phyloP scores from a whole-genome alignment of 2,888 invertebrate species.

The Athetis lepigone region DNA sequence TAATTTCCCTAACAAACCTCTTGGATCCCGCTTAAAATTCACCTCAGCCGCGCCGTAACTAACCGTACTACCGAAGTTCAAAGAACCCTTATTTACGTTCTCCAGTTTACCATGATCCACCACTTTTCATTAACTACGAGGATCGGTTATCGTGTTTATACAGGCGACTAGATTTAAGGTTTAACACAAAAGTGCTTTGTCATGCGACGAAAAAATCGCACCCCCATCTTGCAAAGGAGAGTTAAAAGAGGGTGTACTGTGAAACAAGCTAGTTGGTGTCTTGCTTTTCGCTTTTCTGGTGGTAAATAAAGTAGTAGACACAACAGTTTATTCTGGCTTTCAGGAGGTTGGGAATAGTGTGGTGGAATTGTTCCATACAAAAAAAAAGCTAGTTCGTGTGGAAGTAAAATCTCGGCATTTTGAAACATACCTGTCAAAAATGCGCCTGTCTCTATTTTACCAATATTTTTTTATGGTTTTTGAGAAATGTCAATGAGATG shows the following conservation, averaged over 20 bases:
- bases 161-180: slow-evolving; percentile 72
- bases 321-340: too few relatives aligned
- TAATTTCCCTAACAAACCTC: not conserved
- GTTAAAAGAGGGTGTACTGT: slow-evolving; percentile 26
- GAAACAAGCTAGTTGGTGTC: too few relatives aligned
- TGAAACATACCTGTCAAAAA: too few relatives aligned
- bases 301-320: too few relatives aligned
- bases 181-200: slow-evolving; percentile 62
- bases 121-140: slow-evolving; percentile 64
- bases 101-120: slow-evolving; percentile 30
- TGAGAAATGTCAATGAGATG: too few relatives aligned
- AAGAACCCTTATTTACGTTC: slow-evolving; percentile 39
- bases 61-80: slow-evolving; percentile 33
- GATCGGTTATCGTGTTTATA: slow-evolving; percentile 75
- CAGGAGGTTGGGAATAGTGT: too few relatives aligned
- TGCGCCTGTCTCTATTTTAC: too few relatives aligned
- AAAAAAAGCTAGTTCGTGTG: too few relatives aligned
- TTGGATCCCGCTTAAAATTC: slow-evolving; percentile 43
- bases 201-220: slow-evolving; percentile 60
- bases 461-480: too few relatives aligned
- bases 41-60: slow-evolving; percentile 26
- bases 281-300: too few relatives aligned
- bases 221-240: slow-evolving; percentile 19
- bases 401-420: too few relatives aligned
- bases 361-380: too few relatives aligned